Evolutionary conservation across 23 tunicate genomes (phyloP).

Genomic region (Botrylloides violaceus): DNA sequence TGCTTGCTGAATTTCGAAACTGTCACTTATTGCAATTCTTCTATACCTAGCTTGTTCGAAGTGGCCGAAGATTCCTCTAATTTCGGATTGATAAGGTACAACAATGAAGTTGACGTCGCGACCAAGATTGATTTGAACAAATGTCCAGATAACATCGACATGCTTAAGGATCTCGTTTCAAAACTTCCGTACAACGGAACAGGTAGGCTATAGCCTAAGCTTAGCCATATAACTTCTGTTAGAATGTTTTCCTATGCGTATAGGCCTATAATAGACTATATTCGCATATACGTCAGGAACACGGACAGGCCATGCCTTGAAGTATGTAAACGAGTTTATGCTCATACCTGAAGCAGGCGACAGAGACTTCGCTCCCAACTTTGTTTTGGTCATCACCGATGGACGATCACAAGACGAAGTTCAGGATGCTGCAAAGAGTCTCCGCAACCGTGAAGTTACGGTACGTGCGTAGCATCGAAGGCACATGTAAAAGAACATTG

Average conservation of each 20-base stretch:
- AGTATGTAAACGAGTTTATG: constrained; percentile 49
- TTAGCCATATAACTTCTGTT: too few relatives aligned
- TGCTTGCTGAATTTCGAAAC: too few relatives aligned
- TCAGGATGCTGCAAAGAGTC: constrained; percentile 32
- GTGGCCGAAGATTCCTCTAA: background rate
- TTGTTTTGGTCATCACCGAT: constrained; percentile 74
- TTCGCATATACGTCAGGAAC: too few relatives aligned
- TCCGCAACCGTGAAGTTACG: constrained; percentile 34
- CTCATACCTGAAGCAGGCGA: constrained; percentile 34
- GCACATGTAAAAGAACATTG: too few relatives aligned
- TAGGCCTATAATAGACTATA: too few relatives aligned
- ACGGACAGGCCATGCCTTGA: constrained; percentile 63
- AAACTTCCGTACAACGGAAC: constrained; percentile 76
- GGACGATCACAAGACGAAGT: constrained; percentile 78
- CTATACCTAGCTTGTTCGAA: constrained; percentile 4
- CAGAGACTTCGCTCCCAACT: constrained; percentile 39
- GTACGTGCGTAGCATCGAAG: constrained; percentile 21
- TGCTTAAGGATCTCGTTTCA: constrained; percentile 14
- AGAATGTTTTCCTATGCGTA: background rate
- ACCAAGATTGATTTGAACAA: constrained; percentile 4
- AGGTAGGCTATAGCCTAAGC: constrained; percentile 35
- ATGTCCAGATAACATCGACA: constrained; percentile 1
- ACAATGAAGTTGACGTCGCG: constrained; percentile 9
- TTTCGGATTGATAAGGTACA: constrained; percentile 11
- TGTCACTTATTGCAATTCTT: too few relatives aligned